A percentile compares a stretch with the other conserved stretches of the same genome.
Evolutionary conservation across 1,140 invertebrate species (phyloP).

Genomic region (Danaus plexippus): DNA sequence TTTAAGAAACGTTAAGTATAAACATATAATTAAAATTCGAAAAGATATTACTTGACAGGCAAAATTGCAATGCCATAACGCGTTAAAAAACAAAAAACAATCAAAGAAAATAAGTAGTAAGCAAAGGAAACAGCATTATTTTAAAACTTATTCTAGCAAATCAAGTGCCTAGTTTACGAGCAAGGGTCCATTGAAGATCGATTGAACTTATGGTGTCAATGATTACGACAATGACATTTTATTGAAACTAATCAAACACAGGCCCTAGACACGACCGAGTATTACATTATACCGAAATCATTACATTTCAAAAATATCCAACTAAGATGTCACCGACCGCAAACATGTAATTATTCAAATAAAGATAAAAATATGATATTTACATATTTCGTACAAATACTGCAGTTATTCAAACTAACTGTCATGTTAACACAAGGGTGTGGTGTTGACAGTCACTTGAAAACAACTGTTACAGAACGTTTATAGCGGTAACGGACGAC

Average conservation of each 20-base stretch:
- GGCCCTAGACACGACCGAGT: slow-evolving; percentile 10
- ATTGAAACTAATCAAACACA: slow-evolving; percentile 21
- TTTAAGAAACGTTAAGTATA: no score
- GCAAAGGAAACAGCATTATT: neutral
- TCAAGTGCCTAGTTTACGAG: slow-evolving; percentile 21
- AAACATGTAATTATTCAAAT: no score
- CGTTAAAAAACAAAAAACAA: no score
- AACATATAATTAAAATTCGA: neutral
- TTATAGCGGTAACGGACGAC: no score
- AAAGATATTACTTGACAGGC: neutral
- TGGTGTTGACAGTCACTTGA: no score
- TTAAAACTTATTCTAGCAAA: slow-evolving; percentile 8
- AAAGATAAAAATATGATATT: slow-evolving; percentile 3
- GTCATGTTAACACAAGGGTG: no score
- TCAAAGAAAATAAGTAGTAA: no score
- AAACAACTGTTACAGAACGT: no score
- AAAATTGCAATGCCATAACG: neutral
- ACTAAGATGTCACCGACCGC: no score
- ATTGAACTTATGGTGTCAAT: slow-evolving; percentile 23
- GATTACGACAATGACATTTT: slow-evolving; percentile 26
- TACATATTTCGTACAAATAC: slow-evolving; percentile 5
- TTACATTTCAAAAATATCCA: no score
- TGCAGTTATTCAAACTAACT: slow-evolving; percentile 11
- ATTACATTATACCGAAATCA: no score
- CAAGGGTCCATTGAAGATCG: slow-evolving; percentile 6